phyloP scores from a whole-genome alignment of 2,888 invertebrate species.

The Agapetus fuscipes region DNA sequence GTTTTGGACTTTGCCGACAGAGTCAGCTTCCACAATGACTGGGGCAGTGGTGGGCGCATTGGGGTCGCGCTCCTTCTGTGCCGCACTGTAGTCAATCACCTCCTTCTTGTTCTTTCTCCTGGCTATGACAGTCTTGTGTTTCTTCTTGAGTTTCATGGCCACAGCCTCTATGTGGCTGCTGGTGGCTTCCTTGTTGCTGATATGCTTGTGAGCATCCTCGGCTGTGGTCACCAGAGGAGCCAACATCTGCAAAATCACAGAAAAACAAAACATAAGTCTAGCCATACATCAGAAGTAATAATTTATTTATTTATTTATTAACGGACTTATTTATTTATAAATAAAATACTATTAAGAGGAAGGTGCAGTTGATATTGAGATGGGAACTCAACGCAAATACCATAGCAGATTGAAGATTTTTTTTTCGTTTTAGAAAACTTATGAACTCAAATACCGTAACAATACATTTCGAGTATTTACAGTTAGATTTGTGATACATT shows the following conservation, averaged over 20 bases:
- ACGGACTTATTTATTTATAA: too few relatives aligned
- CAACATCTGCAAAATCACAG: conserved; percentile 5
- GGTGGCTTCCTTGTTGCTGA: conserved; percentile 28
- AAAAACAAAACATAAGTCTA: too few relatives aligned
- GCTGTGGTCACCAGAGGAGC: conserved; percentile 36
- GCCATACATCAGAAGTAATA: not conserved
- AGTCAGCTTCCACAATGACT: conserved; percentile 44
- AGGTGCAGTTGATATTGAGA: too few relatives aligned
- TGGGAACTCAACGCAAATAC: too few relatives aligned
- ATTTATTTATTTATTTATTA: not conserved
- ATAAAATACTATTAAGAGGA: too few relatives aligned
- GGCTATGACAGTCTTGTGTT: conserved; percentile 33
- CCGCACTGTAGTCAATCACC: conserved; percentile 69
- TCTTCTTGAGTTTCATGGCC: conserved; percentile 33
- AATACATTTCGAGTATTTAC: too few relatives aligned
- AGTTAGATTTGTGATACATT: too few relatives aligned
- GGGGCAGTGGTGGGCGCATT: conserved; percentile 31
- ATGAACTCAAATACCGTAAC: too few relatives aligned
- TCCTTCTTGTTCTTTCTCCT: conserved; percentile 57
- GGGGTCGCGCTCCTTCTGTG: conserved; percentile 46
- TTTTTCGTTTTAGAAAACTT: too few relatives aligned
- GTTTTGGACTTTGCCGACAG: conserved; percentile 70
- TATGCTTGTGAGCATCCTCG: conserved; percentile 47
- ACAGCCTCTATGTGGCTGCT: conserved; percentile 24
- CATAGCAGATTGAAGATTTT: too few relatives aligned